Evolutionary conservation across 2,888 invertebrate species (phyloP), one percentile per base, ranked within the genome.

Genomic region (Acrobeloides nanus): DNA sequence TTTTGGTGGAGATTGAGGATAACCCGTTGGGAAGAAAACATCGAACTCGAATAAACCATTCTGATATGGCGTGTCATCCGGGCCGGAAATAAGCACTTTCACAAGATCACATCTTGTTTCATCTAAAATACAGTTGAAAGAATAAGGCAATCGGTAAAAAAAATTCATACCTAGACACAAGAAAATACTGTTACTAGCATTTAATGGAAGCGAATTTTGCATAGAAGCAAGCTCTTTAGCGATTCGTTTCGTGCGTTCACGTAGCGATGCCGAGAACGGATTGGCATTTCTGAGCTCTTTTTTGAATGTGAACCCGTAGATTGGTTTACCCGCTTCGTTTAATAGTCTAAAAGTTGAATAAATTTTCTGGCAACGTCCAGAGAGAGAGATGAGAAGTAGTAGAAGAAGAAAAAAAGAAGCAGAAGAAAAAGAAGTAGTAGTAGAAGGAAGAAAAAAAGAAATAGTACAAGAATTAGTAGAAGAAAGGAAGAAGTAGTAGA

Each of bases 1-100:
- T 58, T 80, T 75, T 0, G 82, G 82, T 5, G 82, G 80, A 49
- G 77, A 70, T 48, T 81, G 78, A 0, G 82, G 82, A 59, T 80
- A 80, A 57, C 77, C 57, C 37, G 56, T 56, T n/a, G 72, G 72
- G 55, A 74, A 73, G 53, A 72, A 72, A 17, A 73, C 57, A 39
- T 74, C 73, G 43, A 73, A 73, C 45, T 73, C 77, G 66, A 79
- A 79, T 41, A 76, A 75, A 3, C 79, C 79, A 37, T 78, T 78
- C 68, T 81, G 81, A 59, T 82, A 82, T 1, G 82, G 82, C 4
- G 82, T 82, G 58, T 81, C 81, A 70, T 80, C 25, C 78, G 69
- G 69, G 32, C 69, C 69, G 18, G 62, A 61, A n/a, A 69, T 70
- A 4, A 69, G 48, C 5, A 68, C 66, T 43, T 70, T 70, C 45